Evolutionary conservation across 2,797 vertebrate species (phyloP).

Genomic region (Danio albolineatus): DNA sequence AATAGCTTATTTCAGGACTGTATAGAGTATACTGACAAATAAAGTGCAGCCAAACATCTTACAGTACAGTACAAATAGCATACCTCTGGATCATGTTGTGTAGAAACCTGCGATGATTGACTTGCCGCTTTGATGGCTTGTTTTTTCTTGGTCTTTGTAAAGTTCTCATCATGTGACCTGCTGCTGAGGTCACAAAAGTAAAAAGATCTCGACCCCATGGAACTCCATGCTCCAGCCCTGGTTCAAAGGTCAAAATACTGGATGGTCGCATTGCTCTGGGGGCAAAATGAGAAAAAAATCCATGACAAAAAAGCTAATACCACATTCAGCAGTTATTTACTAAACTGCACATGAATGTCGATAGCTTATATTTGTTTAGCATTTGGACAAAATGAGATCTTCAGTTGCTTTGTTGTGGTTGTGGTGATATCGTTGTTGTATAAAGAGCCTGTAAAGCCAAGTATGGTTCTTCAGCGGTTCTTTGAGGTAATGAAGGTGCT

Average conservation of each 20-base stretch:
- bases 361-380: neutral
- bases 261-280: conserved; percentile 73
- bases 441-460: no score
- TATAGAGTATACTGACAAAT: neutral
- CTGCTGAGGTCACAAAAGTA: conserved; percentile 87
- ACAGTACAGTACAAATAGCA: conserved; percentile 4
- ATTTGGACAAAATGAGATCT: no score
- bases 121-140: conserved; percentile 83
- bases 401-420: no score
- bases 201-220: conserved; percentile 85
- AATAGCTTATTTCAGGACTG: no score
- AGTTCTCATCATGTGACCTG: conserved; percentile 85
- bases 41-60: neutral
- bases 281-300: neutral
- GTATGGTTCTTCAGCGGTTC: no score
- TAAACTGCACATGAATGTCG: neutral
- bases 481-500: no score
- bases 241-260: conserved; percentile 71
- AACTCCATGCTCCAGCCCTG: conserved; percentile 73
- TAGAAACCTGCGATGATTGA: conserved; percentile 90
- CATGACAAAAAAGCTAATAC: neutral
- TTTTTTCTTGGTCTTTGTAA: conserved; percentile 82
- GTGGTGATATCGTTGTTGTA: no score
- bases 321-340: neutral
- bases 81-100: conserved; percentile 92